These are phyloP conservation scores for Phymorhynchus buccinoides DNA, from an alignment of 1,140 invertebrate genomes.

Conservation along the genomic window DNA sequence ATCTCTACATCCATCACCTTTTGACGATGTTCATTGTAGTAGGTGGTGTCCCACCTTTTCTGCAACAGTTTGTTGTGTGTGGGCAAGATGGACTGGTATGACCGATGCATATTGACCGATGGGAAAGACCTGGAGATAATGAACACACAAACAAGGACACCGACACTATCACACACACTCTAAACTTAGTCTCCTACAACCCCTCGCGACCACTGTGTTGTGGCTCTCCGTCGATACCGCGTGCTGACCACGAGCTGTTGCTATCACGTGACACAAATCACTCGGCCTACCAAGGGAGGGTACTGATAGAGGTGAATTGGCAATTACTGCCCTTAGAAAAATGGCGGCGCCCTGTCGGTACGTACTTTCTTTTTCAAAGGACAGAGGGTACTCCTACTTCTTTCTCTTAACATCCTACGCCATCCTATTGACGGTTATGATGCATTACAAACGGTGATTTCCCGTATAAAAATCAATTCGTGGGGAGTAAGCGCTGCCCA, in stretches of 20 bases:
- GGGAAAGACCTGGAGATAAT: too few species aligned
- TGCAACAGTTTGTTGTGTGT: slow-evolving; percentile 70
- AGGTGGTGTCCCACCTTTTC: slow-evolving; percentile 70
- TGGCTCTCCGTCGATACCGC: slow-evolving; percentile 24
- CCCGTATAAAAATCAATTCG: too few species aligned
- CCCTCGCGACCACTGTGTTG: neutral
- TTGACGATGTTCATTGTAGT: slow-evolving; percentile 69
- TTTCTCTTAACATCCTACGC: too few species aligned
- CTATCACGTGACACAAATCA: slow-evolving; percentile 9
- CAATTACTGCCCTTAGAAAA: slow-evolving; percentile 1
- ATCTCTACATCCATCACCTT: slow-evolving; percentile 49
- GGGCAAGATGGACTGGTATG: slow-evolving; percentile 69
- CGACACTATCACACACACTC: neutral
- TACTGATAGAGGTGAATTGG: neutral
- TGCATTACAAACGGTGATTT: too few species aligned
- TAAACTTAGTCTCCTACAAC: neutral
- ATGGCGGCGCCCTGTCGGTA: neutral
- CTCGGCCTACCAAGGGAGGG: neutral
- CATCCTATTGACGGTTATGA: too few species aligned
- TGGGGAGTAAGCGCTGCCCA: too few species aligned
- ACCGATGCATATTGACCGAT: slow-evolving; percentile 64
- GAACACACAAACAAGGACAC: slow-evolving; percentile 29
- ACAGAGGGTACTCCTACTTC: too few species aligned
- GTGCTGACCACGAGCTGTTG: neutral
- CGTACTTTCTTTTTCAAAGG: neutral